Evolutionary conservation across 2,113 vertebrate genomes (phyloP), one percentile per base, ranked within the genome.

Genomic region (Phylloscopus trochilus): DNA sequence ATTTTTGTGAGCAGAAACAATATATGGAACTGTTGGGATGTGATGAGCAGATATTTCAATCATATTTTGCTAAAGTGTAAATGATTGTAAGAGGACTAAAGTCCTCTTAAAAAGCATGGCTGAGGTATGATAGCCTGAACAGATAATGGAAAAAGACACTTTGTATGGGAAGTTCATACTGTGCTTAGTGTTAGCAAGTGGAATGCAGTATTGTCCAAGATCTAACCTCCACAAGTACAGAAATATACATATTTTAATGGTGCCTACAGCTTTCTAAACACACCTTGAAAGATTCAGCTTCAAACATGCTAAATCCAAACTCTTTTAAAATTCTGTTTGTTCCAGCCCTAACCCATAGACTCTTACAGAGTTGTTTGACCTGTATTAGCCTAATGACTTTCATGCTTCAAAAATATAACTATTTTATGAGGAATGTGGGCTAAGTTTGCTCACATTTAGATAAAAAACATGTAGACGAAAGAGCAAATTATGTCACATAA

Each of bases 311-410:
- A 46, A 79, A 74, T 33, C 9, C 14, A 77, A 76, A 49, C 11
- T 91, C 55, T 56, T 69, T 31, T 35, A 77, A 91, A 86, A 90
- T 88, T 88, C 78, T 77, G 7, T 92, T 94, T 94, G 59, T 83
- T 90, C 28, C 37, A 59, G 27, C n/a, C 23, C 21, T 70, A 68
- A 68, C 15, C 11, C 7, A 15, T 9, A 70, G 37, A 63, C 37
- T 43, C 17, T 41, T 55, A 59, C 1, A 8, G 58, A 91, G 53
- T 14, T 74, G 53, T 83, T 86, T 26, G 4, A 67, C 55, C 39
- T 59, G 18, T 49, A 77, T 90, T 70, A 81, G 27, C 30, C 13
- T 59, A 59, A 81, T 0, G 1, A 89, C 39, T 66, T 88, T 74
- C 37, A 67, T 59, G 30, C 19, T 83, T 90, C 59, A 77, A 26